Percentiles rank a stretch among this genome's conserved stretches.
phyloP scores from a whole-genome alignment of 2,888 invertebrate species.

The Rutpela maculata region DNA sequence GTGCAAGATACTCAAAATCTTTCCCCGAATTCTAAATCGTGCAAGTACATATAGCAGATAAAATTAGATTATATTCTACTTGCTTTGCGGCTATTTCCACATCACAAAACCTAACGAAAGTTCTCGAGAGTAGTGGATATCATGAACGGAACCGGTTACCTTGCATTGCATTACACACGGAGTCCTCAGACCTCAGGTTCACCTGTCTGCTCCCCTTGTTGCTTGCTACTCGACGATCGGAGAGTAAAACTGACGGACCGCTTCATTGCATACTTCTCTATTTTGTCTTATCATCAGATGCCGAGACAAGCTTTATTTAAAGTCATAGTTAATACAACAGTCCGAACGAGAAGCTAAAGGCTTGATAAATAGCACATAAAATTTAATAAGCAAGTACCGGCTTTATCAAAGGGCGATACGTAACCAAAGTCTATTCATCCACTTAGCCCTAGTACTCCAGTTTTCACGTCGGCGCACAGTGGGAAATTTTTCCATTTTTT shows the following conservation, averaged over 20 bases:
- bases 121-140: slow-evolving; percentile 6
- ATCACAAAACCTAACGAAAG: slow-evolving; percentile 9
- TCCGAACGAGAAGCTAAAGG: not conserved
- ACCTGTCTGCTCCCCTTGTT: slow-evolving; percentile 48
- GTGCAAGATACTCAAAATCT: too few relatives aligned
- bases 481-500: too few relatives aligned
- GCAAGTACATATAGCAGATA: not conserved
- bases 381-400: too few relatives aligned
- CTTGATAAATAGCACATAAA: too few relatives aligned
- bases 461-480: too few relatives aligned
- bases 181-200: slow-evolving; percentile 46
- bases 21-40: not conserved
- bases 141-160: slow-evolving; percentile 47
- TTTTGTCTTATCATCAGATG: slow-evolving; percentile 9
- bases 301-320: not conserved
- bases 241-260: slow-evolving; percentile 14
- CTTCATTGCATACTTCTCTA: slow-evolving; percentile 6
- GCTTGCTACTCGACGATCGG: slow-evolving; percentile 9
- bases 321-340: not conserved
- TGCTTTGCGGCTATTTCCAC: slow-evolving; percentile 13
- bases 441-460: too few relatives aligned
- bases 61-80: slow-evolving; percentile 14
- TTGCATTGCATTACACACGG: slow-evolving; percentile 44
- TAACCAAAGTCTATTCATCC: too few relatives aligned
- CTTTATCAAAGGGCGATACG: too few relatives aligned